Percentiles rank a stretch among this genome's conserved stretches.
Conservation (phyloP, 2,113 vertebrate genomes). For the Naja naja region DNA sequence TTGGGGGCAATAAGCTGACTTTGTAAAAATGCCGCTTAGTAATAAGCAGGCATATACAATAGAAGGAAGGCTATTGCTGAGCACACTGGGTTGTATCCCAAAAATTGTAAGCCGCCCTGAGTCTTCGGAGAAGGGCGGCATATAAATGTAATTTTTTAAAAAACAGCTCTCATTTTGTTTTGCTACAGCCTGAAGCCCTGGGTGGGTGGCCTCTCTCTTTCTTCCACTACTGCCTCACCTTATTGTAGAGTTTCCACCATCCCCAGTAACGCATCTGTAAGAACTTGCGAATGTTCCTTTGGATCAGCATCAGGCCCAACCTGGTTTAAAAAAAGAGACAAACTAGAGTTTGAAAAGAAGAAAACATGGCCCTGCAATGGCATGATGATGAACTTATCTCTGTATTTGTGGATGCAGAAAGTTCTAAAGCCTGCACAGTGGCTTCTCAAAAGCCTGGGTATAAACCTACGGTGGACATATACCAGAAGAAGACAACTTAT, state of each 20-base stretch:
- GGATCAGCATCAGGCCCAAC: constrained; percentile 41
- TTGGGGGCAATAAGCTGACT: no score
- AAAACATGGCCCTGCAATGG: neutral
- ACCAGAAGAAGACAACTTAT: neutral
- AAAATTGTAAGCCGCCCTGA: no score
- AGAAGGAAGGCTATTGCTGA: no score
- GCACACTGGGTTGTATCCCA: no score
- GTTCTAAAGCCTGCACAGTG: neutral
- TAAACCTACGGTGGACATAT: neutral
- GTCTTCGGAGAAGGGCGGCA: no score
- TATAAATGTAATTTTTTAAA: no score
- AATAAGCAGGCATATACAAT: no score
- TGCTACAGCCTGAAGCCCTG: neutral
- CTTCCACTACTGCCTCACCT: constrained; percentile 11
- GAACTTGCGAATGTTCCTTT: constrained; percentile 53
- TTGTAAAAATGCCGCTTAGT: no score
- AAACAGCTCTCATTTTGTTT: neutral
- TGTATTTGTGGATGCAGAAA: neutral
- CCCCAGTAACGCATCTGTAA: constrained; percentile 47
- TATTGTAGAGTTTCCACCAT: constrained; percentile 55
- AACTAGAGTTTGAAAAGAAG: neutral
- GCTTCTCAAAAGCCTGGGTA: neutral
- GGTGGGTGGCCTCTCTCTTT: neutral
- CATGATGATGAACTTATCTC: neutral
- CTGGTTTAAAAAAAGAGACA: constrained; percentile 1